Base-by-base conservation (phyloP, 2,888 invertebrate genomes). In the Callosobruchus maculatus region DNA sequence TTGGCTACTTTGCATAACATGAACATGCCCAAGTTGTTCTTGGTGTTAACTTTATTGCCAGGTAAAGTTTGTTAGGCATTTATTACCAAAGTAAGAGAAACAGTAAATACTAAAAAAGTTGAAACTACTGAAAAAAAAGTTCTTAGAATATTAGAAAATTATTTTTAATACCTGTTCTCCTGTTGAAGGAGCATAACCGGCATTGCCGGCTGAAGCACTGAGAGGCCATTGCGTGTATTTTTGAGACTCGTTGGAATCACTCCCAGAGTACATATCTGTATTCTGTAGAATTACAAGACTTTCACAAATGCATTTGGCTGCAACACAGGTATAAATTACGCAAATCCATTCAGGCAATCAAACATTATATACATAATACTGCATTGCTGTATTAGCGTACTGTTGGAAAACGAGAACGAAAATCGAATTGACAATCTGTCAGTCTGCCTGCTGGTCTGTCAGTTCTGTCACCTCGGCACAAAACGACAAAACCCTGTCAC, bases 211-310 rank as follows among this genome's bases (percentile, higher is more conserved):
- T 73, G 93, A 90, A 76, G 95, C 95, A 88, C 95, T 94, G 77
- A 95, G 87, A 72, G 95, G 93, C 94, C 95, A 95, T 84, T 94
- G 92, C 82, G 92, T 91, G 88, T 90, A 92, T 80, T 91, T 92
- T 88, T 86, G 90, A 87, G 86, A 85, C 75, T 85, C 86, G 13
- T 84, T 83, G 20, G 86, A 86, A 87, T 92, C 91, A 86, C 90
- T 90, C 78, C 90, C 90, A 74, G 90, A 88, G 85, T 89, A 91
- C 91, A 91, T 91, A 67, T 68, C 73, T 49, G 7, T 5, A 5
- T 13, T 49, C 49, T 49, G 13, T 49, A 7, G 70, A 67, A 18
- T 26, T 2, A 70, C 20, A 3, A 22, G 4, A 20, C 21, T 49
- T 49, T 49, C 49, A 49, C 49, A 49, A 49, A 49, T 49, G 49